phyloP scores from a whole-genome alignment of 2,888 invertebrate species.

The Xylota sylvarum region DNA sequence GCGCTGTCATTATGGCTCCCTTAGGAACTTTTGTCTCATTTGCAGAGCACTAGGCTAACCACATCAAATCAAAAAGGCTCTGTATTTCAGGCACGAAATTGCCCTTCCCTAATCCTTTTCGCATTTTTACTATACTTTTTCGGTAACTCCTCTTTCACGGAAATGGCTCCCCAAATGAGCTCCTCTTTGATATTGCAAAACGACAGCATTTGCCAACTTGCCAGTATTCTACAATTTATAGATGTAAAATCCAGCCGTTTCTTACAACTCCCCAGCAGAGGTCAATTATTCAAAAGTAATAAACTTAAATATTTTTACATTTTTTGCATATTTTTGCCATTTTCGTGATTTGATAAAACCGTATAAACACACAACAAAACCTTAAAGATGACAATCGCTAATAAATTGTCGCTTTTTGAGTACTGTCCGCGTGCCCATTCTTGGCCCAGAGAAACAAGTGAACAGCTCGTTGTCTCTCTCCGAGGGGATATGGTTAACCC shows the following conservation, averaged over 20 bases:
- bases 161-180: no score
- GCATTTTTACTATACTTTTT: no score
- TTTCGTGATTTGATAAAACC: slow-evolving; percentile 70
- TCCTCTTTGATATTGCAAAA: no score
- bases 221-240: not conserved
- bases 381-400: slow-evolving; percentile 74
- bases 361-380: slow-evolving; percentile 38
- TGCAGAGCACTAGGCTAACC: no score
- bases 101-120: no score
- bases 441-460: slow-evolving; percentile 57
- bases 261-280: slow-evolving; percentile 20
- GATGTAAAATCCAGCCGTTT: slow-evolving; percentile 14
- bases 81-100: no score
- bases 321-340: slow-evolving; percentile 31
- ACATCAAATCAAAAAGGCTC: no score
- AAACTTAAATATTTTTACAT: slow-evolving; percentile 43
- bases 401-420: slow-evolving; percentile 71
- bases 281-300: slow-evolving; percentile 48
- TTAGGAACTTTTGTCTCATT: no score
- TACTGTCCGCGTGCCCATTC: slow-evolving; percentile 50
- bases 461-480: slow-evolving; percentile 44
- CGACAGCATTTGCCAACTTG: no score
- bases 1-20: no score
- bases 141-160: no score
- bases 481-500: slow-evolving; percentile 12